These are phyloP conservation scores for Antheraea pernyi DNA, from an alignment of 1,140 invertebrate genomes.

Conservation along the genomic window DNA sequence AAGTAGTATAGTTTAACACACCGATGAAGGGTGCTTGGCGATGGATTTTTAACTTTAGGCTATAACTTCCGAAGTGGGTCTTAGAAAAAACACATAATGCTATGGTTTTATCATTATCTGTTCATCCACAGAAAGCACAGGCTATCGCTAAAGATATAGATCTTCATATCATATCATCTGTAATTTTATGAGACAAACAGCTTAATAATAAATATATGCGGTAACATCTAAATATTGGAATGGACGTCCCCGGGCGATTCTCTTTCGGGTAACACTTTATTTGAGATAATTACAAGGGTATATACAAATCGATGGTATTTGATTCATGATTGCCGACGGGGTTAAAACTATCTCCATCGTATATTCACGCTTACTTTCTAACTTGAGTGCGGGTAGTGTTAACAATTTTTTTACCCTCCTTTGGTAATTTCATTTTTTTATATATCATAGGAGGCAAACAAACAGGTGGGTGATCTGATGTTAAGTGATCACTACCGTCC, in stretches of 20 bases:
- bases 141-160: neutral
- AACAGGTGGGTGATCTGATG: no score
- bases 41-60: no score
- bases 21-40: no score
- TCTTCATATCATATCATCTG: neutral
- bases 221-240: slow-evolving; percentile 2
- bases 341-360: neutral
- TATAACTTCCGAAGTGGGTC: no score
- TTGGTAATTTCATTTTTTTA: neutral
- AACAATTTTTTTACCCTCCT: neutral
- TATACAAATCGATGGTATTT: neutral
- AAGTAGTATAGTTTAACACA: no score
- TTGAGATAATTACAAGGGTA: neutral
- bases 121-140: no score
- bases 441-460: no score
- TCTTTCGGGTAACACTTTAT: neutral
- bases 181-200: neutral
- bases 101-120: no score
- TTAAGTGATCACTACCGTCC: no score
- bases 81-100: no score
- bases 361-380: neutral
- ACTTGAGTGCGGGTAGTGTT: neutral
- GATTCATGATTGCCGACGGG: neutral
- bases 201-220: neutral
- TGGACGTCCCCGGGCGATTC: neutral